Base-by-base conservation (phyloP, 2,113 vertebrate genomes). In the Polypterus senegalus region DNA sequence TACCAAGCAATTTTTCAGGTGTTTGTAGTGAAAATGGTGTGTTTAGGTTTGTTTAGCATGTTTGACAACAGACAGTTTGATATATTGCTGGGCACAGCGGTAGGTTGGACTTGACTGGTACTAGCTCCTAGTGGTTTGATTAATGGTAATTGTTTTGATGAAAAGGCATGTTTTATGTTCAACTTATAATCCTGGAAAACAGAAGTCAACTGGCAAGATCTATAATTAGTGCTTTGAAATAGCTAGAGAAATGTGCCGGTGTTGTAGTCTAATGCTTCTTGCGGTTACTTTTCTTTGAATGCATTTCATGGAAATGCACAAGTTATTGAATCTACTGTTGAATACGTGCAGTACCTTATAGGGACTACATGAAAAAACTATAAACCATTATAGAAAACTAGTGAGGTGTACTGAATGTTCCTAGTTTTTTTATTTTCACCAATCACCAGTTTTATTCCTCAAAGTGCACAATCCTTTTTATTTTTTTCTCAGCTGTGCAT, bases 21-120 rank as follows among this genome's bases (percentile, higher is more conserved):
- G 77, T 80, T 86, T 84, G 70, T 74, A 75, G 70, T 77, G 73
- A 81, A 86, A 83, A 83, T 79, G 81, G 76, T 68, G 79, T 80
- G 77, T 75, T 85, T 75, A 81, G 81, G 84, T 88, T 84, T 86
- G 78, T 80, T 81, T 75, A 79, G 75, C 74, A 65, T 86, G 81
- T 88, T 87, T 89, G 85, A 86, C 86, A 87, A 83, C 84, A 87
- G 86, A 82, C 86, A 85, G 81, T 84, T 84, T 89, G 86, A 89
- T 88, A 77, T 86, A 89, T 89, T 87, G 80, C 86, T 70, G 82
- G 82, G 81, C 86, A 86, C 84, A 87, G 84, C 79, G 8, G 86
- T 88, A 86, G 86, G 82, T 85, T 89, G 82, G 84, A 80, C 82
- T 86, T 81, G 83, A 89, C 79, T 82, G 74, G 85, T 86, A 87